A percentile compares a stretch with the other conserved stretches of the same genome.
These are phyloP conservation scores for Oncopodura yosiiana DNA, from an alignment of 1,140 invertebrate genomes.

Conservation along the genomic window DNA sequence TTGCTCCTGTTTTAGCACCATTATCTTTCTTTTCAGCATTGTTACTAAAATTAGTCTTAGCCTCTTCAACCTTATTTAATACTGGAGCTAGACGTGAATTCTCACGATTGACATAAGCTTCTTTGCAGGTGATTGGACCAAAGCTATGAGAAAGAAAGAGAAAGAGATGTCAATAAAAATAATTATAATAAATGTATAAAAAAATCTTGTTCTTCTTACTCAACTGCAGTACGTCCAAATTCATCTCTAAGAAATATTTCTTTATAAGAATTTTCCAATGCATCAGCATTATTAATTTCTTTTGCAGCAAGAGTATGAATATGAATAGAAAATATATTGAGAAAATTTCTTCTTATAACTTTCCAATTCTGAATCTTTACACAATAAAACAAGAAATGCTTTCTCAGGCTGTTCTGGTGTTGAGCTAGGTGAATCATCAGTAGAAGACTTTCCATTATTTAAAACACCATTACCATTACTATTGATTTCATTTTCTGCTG, in stretches of 20 bases:
- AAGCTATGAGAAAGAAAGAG: too few species aligned
- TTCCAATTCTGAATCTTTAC: slow-evolving; percentile 19
- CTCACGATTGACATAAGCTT: background rate
- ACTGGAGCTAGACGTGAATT: background rate
- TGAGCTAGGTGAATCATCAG: too few species aligned
- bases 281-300: background rate
- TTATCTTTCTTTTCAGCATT: too few species aligned
- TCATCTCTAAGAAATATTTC: background rate
- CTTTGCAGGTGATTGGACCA: background rate
- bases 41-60: background rate
- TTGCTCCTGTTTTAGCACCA: too few species aligned
- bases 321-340: slow-evolving; percentile 24
- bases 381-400: slow-evolving; percentile 5
- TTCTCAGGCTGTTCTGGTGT: background rate
- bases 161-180: too few species aligned
- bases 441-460: too few species aligned
- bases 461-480: too few species aligned
- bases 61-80: background rate
- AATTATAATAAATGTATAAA: background rate
- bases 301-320: slow-evolving; percentile 10
- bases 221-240: background rate
- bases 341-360: slow-evolving; percentile 2
- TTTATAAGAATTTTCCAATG: background rate
- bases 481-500: background rate
- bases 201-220: slow-evolving; percentile 10